Percentiles rank a stretch among this genome's conserved stretches.
Conservation (phyloP, 1,140 invertebrate genomes). For the Chlorops oryzae region DNA sequence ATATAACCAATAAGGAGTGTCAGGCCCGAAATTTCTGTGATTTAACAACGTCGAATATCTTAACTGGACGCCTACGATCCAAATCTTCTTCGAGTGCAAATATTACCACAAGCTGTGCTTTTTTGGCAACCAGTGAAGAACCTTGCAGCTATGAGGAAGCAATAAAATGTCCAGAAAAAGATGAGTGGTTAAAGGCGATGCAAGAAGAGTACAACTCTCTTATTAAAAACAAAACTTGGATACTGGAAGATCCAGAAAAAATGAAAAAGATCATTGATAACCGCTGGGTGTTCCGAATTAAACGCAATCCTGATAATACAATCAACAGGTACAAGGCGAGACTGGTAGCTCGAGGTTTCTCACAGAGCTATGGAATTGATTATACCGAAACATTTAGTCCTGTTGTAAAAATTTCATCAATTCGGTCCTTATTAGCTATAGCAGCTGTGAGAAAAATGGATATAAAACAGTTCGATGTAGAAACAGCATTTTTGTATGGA, state of each 20-base stretch:
- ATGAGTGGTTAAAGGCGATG: constrained; percentile 33
- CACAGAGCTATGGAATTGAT: constrained; percentile 36
- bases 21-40: constrained; percentile 7
- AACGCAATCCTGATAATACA: constrained; percentile 22
- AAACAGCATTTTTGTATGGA: constrained; percentile 48
- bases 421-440: constrained; percentile 34
- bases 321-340: constrained; percentile 42
- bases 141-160: constrained; percentile 8
- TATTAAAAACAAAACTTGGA: constrained; percentile 30
- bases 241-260: constrained; percentile 20
- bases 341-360: constrained; percentile 43
- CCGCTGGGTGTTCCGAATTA: constrained; percentile 42
- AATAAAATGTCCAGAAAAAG: constrained; percentile 7
- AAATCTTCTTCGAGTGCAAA: too few species aligned
- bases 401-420: constrained; percentile 33
- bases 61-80: too few species aligned
- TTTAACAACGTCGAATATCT: too few species aligned
- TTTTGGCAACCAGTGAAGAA: neutral
- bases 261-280: constrained; percentile 22
- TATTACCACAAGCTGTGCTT: neutral
- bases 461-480: constrained; percentile 43
- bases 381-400: constrained; percentile 45
- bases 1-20: neutral
- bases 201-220: constrained; percentile 27
- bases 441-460: constrained; percentile 30